Percentiles rank a stretch among this genome's conserved stretches.
Conservation (phyloP, 2,888 invertebrate genomes). For the Pocota personata region DNA sequence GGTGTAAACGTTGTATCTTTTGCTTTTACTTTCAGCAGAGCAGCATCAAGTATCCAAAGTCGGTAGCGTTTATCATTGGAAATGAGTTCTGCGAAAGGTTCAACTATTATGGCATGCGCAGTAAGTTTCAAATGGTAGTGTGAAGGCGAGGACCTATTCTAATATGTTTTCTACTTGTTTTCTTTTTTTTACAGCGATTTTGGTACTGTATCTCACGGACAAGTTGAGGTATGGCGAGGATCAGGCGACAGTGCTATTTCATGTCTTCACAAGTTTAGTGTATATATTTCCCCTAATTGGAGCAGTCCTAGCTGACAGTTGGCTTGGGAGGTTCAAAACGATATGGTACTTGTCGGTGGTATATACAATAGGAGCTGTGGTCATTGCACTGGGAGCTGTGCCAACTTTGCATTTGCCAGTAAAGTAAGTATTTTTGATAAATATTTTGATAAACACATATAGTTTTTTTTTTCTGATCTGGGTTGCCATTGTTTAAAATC, state of each 20-base stretch:
- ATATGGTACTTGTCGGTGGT: conserved; percentile 95
- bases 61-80: conserved; percentile 95
- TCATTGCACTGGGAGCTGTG: conserved; percentile 89
- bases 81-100: conserved; percentile 99
- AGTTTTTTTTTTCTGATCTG: no score
- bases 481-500: no score
- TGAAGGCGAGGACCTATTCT: conserved; percentile 8
- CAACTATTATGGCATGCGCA: conserved; percentile 98
- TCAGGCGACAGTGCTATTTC: conserved; percentile 93
- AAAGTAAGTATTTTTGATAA: conserved; percentile 77
- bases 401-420: conserved; percentile 86
- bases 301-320: conserved; percentile 96
- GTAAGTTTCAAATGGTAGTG: conserved; percentile 85
- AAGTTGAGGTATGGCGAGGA: conserved; percentile 89
- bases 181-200: conserved; percentile 92
- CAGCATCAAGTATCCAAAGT: conserved; percentile 89
- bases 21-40: conserved; percentile 57
- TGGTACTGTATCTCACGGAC: conserved; percentile 93
- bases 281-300: conserved; percentile 87
- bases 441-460: no score
- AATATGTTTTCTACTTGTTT: conserved; percentile 37
- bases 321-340: conserved; percentile 92
- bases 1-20: neutral
- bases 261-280: conserved; percentile 93
- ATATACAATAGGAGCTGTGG: conserved; percentile 92